These are phyloP conservation scores for Phylloscopus trochilus DNA, from an alignment of 2,113 vertebrate genomes.

Conservation along the genomic window DNA sequence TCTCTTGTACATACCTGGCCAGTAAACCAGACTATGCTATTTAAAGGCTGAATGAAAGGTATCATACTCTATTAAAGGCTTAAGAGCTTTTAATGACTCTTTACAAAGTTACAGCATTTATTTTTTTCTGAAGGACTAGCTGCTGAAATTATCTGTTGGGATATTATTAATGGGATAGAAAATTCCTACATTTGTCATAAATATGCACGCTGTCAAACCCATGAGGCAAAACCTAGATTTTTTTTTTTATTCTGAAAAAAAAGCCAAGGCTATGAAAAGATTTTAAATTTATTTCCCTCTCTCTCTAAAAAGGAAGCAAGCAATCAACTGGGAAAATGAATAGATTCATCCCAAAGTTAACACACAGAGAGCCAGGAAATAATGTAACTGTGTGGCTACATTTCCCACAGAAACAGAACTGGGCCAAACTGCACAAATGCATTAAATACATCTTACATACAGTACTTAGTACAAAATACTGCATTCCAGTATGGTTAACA, in stretches of 20 bases:
- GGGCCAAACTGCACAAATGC: constrained; percentile 5
- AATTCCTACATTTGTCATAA: constrained; percentile 11
- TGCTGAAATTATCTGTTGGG: constrained; percentile 45
- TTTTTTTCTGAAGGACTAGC: not conserved
- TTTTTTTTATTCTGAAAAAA: not conserved
- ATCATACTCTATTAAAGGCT: not conserved
- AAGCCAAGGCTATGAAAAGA: not conserved
- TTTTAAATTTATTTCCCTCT: not conserved
- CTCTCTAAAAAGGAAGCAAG: not conserved
- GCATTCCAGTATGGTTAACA: not conserved
- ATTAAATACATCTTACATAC: not conserved
- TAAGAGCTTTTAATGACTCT: not conserved
- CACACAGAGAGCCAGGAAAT: not conserved
- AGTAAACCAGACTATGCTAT: not conserved
- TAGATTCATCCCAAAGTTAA: constrained; percentile 24
- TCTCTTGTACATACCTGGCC: not conserved
- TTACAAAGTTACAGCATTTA: not conserved
- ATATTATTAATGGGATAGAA: constrained; percentile 31
- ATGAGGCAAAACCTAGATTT: constrained; percentile 12
- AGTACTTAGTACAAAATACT: not conserved
- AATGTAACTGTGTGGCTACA: not conserved
- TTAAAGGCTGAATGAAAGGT: not conserved
- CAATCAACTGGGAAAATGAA: constrained; percentile 17
- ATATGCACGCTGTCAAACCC: not conserved
- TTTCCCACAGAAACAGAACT: constrained; percentile 3